Base-by-base conservation (phyloP, 2,797 vertebrate species). In the Podargus strigoides region DNA sequence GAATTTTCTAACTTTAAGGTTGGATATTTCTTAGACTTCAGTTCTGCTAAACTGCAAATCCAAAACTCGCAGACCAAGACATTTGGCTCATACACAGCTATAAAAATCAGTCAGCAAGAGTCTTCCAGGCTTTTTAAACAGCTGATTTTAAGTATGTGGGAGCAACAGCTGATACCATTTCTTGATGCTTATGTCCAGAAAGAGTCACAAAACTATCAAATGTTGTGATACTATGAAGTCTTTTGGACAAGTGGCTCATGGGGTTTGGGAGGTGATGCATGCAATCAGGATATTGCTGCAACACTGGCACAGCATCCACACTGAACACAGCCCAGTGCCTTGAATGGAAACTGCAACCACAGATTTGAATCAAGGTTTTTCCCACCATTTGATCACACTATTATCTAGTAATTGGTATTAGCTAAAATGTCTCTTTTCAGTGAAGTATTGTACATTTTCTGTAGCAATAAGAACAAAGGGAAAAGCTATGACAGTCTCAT, bases 401-500 rank as follows among this genome's bases (percentile, higher is more conserved):
- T 92, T 94, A 76, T 28, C 6, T 59, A 67, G 81, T 5, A 75
- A 34, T 6, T 73, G 27, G 7, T 62, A 50, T 52, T 47, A 85
- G 41, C 23, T 56, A 81, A 91, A n/a, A n/a, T n/a, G n/a, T n/a
- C n/a, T n/a, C 53, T 95, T 93, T 92, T 73, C 74, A 91, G 53
- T 62, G 62, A 91, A 95, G 27, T 87, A 85, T 63, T 88, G 75
- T 67, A 94, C 41, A 53, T 89, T 94, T 95, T 89, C 47, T 58
- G 68, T 53, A 94, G 67, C 36, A 83, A 4, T 42, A 81, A 72
- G 53, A 87, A 75, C 18, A 89, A 76, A 89, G 21, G 50, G 20
- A 47, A 89, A 92, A 68, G 12, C 58, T 36, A n/a, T 16, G 10
- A 75, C 12, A 36, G 56, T 49, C 58, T 68, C 32, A 16, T 17